phyloP scores from a whole-genome alignment of 2,888 invertebrate species.

The Drosophila merina region DNA sequence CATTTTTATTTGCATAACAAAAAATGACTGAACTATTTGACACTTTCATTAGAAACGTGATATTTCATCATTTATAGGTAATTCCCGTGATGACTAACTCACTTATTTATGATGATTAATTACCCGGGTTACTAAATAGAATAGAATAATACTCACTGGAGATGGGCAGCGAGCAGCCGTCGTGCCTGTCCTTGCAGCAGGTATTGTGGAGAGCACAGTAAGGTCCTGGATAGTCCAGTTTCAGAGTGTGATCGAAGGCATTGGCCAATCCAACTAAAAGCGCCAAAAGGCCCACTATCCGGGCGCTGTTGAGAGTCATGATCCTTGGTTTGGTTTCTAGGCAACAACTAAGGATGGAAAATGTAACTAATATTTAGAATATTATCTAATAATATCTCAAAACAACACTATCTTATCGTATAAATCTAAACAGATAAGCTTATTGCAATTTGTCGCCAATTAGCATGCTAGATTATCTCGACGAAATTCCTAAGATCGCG shows the following conservation, averaged over 20 bases:
- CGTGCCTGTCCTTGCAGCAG: slow-evolving; percentile 91
- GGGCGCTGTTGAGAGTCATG: slow-evolving; percentile 51
- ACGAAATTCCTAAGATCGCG: slow-evolving; percentile 5
- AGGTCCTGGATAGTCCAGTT: slow-evolving; percentile 81
- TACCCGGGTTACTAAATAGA: neutral
- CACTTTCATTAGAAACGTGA: neutral
- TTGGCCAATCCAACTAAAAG: slow-evolving; percentile 47
- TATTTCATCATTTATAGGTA: neutral
- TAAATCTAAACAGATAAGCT: slow-evolving; percentile 13
- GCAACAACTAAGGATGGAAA: slow-evolving; percentile 16
- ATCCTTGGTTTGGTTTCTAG: slow-evolving; percentile 7
- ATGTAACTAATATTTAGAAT: neutral
- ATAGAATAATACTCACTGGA: slow-evolving; percentile 85
- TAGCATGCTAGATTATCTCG: slow-evolving; percentile 1
- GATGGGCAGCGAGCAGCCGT: slow-evolving; percentile 92
- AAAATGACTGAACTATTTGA: neutral
- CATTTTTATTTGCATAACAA: too few species aligned
- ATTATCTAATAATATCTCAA: neutral
- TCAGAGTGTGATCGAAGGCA: slow-evolving; percentile 77
- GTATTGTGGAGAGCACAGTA: slow-evolving; percentile 80
- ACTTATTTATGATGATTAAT: neutral
- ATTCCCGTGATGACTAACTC: slow-evolving; percentile 2
- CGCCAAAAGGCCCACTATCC: slow-evolving; percentile 42
- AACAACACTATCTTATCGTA: slow-evolving; percentile 15
- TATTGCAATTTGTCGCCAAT: slow-evolving; percentile 32